These are phyloP conservation scores for Drosophila maculinotata DNA, from an alignment of 2,888 invertebrate species.

Conservation along the genomic window DNA sequence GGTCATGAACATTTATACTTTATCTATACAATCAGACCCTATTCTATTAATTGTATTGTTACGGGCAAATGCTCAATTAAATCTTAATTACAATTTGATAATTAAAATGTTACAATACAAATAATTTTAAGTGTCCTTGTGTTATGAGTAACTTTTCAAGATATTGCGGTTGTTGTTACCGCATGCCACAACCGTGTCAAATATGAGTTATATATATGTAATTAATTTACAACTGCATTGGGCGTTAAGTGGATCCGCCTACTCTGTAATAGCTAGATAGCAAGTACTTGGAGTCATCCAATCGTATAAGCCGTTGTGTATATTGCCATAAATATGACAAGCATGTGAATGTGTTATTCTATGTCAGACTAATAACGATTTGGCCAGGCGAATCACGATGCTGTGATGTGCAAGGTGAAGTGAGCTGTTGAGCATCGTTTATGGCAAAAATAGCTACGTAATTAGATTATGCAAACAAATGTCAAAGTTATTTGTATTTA, in stretches of 20 bases:
- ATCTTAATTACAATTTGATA: conserved; percentile 8
- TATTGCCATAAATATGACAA: conserved; percentile 5
- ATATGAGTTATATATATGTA: conserved; percentile 25
- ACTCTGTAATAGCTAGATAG: neutral
- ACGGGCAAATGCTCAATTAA: neutral
- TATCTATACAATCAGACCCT: no score
- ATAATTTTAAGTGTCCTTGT: conserved; percentile 5
- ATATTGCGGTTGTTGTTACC: neutral
- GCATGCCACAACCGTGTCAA: conserved; percentile 27
- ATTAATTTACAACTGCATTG: conserved; percentile 27
- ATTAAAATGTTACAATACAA: conserved; percentile 9
- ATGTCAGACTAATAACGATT: conserved; percentile 17
- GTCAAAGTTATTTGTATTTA: conserved; percentile 77
- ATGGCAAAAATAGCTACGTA: conserved; percentile 60
- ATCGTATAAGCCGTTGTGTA: neutral
- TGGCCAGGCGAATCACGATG: conserved; percentile 26
- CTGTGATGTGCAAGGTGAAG: conserved; percentile 22
- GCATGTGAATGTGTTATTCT: conserved; percentile 19
- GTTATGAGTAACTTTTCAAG: conserved; percentile 1
- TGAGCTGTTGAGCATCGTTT: conserved; percentile 45
- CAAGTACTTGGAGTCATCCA: conserved; percentile 2
- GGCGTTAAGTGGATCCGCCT: neutral
- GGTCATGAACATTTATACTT: no score
- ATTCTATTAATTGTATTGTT: no score
- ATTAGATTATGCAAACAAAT: conserved; percentile 74